These are phyloP conservation scores for Aldrovandia affinis DNA, from an alignment of 2,797 vertebrate genomes.

Conservation along the genomic window DNA sequence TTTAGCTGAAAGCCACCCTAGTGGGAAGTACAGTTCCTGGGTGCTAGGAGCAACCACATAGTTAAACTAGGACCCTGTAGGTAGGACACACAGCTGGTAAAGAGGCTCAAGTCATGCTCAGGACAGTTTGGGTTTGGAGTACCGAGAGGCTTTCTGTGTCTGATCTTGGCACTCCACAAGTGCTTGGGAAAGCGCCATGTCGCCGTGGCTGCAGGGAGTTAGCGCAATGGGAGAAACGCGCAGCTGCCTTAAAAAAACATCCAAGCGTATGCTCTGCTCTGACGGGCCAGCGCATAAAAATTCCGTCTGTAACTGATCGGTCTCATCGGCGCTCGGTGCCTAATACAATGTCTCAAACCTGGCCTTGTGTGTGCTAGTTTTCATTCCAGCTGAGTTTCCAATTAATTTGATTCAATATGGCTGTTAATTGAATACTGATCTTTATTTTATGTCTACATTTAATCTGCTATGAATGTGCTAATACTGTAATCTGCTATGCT, in stretches of 20 bases:
- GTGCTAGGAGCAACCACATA: no score
- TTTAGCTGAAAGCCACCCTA: no score
- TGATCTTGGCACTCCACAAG: background rate
- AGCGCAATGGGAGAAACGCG: no score
- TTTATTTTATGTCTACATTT: background rate
- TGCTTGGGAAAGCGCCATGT: background rate
- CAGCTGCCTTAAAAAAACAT: conserved; percentile 21
- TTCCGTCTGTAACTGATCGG: background rate
- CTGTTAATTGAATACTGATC: background rate
- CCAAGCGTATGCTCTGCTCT: background rate
- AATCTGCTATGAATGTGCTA: background rate
- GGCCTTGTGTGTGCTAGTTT: background rate
- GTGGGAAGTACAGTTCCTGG: no score
- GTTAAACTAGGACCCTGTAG: no score
- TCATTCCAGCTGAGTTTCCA: background rate
- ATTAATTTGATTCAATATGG: background rate
- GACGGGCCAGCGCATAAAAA: background rate
- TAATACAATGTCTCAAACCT: background rate
- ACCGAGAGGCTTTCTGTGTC: background rate
- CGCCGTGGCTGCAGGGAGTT: background rate
- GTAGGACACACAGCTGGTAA: background rate
- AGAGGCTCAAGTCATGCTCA: background rate
- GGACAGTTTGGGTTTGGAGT: background rate
- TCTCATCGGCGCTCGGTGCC: background rate
- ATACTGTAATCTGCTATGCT: background rate